phyloP scores from a whole-genome alignment of 2,888 invertebrate species.

The Tachina lurida region DNA sequence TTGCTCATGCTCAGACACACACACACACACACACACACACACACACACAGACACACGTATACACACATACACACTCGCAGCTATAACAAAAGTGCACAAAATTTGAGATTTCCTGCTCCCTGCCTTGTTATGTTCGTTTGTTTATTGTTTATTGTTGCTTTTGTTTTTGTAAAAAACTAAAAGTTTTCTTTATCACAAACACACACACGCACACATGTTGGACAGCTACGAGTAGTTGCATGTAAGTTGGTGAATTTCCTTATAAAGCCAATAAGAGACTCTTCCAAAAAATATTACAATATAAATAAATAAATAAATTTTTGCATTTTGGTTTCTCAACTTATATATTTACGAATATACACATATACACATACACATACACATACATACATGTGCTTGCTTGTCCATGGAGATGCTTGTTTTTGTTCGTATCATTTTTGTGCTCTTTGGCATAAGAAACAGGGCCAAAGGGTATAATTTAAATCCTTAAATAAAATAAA shows the following conservation, averaged over 20 bases:
- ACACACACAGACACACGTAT: not conserved
- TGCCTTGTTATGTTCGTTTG: conserved; percentile 57
- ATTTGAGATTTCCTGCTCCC: conserved; percentile 40
- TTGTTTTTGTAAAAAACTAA: conserved; percentile 59
- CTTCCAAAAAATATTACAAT: conserved; percentile 42
- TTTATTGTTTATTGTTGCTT: conserved; percentile 64
- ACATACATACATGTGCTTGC: not conserved
- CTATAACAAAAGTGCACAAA: conserved; percentile 3
- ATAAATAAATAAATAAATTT: conserved; percentile 56
- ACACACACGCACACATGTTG: conserved; percentile 66
- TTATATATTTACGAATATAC: conserved; percentile 50
- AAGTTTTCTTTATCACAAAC: conserved; percentile 70
- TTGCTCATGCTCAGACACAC: conserved; percentile 20
- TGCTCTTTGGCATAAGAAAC: conserved; percentile 39
- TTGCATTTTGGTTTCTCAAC: conserved; percentile 38
- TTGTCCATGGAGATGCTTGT: not conserved
- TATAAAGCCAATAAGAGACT: conserved; percentile 58
- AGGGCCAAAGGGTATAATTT: conserved; percentile 71
- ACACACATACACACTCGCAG: not conserved
- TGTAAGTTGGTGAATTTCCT: conserved; percentile 48
- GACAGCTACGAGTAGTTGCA: conserved; percentile 39
- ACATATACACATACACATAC: conserved; percentile 26
- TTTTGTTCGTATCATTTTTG: conserved; percentile 12
- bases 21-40: not conserved
- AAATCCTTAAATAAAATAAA: conserved; percentile 72